Evolutionary conservation across 1,140 invertebrate genomes (phyloP).

Genomic region (Pogonomyrmex californicus): DNA sequence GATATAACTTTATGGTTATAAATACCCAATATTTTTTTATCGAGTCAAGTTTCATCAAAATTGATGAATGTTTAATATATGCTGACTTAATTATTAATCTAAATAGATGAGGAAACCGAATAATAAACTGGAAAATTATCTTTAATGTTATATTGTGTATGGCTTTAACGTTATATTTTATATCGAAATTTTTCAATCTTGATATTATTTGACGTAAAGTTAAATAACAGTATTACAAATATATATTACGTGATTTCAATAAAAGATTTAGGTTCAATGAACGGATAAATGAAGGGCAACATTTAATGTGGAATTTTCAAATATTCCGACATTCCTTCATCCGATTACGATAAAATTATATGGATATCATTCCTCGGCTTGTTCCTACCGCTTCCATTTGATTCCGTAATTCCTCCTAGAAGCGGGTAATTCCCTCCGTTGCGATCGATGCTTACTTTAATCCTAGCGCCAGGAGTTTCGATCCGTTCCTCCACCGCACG

Average conservation of each 20-base stretch:
- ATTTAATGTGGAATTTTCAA: conserved; percentile 36
- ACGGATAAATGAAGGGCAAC: conserved; percentile 1
- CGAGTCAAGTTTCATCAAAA: background rate
- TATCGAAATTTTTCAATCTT: background rate
- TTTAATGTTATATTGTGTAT: background rate
- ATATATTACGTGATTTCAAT: background rate
- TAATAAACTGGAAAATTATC: background rate
- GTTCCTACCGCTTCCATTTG: conserved; percentile 27
- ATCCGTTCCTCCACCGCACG: conserved; percentile 67
- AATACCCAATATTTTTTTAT: conserved; percentile 39
- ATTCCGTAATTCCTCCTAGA: conserved; percentile 65
- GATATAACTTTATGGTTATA: conserved; percentile 46
- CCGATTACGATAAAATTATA: conserved; percentile 51
- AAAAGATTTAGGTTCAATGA: conserved; percentile 16
- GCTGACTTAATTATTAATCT: conserved; percentile 27
- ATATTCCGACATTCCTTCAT: conserved; percentile 14
- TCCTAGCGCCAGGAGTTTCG: conserved; percentile 62
- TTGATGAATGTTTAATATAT: background rate
- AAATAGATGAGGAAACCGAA: background rate
- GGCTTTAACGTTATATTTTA: background rate
- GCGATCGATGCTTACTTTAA: conserved; percentile 69
- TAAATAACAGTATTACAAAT: background rate
- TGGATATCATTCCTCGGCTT: conserved; percentile 44
- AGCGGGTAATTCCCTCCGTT: conserved; percentile 42
- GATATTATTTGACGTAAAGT: background rate